Evolutionary conservation across 2,113 vertebrate species (phyloP), one percentile per base, ranked within the genome.

Genomic region (Orthochromis indermauri): DNA sequence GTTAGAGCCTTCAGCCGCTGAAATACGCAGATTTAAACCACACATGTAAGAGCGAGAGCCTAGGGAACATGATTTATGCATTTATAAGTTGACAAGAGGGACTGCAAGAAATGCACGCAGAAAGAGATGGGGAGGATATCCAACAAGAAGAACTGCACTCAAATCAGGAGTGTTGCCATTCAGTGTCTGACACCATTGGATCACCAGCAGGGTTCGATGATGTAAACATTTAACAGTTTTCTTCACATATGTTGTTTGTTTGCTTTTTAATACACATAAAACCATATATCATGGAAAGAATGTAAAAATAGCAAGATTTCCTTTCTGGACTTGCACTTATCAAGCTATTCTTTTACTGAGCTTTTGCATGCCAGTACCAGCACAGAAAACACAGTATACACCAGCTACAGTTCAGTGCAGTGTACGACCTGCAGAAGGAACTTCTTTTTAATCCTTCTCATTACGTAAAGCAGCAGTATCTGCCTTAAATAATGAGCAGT

Each of bases 1-100:
- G 96, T 97, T 2, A 98, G 94, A 12, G 97, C 97, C 88, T 98
- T 98, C 90, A 99, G 94, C 51, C 99, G 84, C 98, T 99, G 92
- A 42, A 57, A 33, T 24, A 51, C 4, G 3, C 9, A 92, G 35
- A 88, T 45, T 40, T 37, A 31, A 24, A 84, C 16, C 33, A 78
- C 31, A 61, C 21, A 81, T 12, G 68, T 76, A 47, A 76, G 40
- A 76, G 42, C 17, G 4, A 28, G 40, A 47, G 24, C 21, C 42
- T 76, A 47, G 40, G 42, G 14, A 47, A 47, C 24, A 47, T 17
- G 68, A 76, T 76, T 78, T 31, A 78, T 49, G 16, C 14, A 31
- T 49, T 49, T 12, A 49, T 49, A 19, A 78, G 42, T 17, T 78
- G 42, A 76, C 24, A 11, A 47, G 40, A 47, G 66, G 9, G 35